Evolutionary conservation across 2,113 vertebrate species (phyloP).

Genomic region (Bubo scandiacus): DNA sequence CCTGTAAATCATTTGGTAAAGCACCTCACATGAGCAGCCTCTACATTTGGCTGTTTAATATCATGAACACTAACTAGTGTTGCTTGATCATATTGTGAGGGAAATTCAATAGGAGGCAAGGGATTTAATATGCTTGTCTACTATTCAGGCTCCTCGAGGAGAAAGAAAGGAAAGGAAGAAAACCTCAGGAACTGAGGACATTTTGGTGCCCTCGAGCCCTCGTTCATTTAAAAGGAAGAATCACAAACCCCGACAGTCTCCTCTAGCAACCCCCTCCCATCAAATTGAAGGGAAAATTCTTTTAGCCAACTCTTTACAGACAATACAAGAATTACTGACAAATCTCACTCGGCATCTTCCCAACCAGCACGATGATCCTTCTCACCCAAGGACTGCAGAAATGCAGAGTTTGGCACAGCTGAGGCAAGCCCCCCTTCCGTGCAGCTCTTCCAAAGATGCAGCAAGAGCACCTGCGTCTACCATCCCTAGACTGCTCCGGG

Average conservation of each 20-base stretch:
- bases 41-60: not conserved
- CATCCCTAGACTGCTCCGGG: accelerated
- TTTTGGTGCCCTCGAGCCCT: not conserved
- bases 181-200: not conserved
- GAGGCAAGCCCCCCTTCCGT: not conserved
- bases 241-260: not conserved
- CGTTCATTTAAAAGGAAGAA: not conserved
- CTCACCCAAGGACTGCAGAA: not conserved
- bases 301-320: not conserved
- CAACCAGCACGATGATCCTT: accelerated
- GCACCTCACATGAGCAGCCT: not conserved
- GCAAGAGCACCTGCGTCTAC: not conserved
- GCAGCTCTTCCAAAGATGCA: not conserved
- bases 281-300: not conserved
- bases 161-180: not conserved
- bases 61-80: not conserved
- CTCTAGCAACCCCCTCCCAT: not conserved
- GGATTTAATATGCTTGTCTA: not conserved
- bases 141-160: not conserved
- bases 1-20: not conserved
- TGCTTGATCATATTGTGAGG: not conserved
- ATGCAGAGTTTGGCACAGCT: not conserved
- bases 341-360: not conserved
- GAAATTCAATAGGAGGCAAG: not conserved
- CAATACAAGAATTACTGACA: not conserved